Evolutionary conservation across 2,113 vertebrate genomes (phyloP).

Genomic region (Sylvietta virens): DNA sequence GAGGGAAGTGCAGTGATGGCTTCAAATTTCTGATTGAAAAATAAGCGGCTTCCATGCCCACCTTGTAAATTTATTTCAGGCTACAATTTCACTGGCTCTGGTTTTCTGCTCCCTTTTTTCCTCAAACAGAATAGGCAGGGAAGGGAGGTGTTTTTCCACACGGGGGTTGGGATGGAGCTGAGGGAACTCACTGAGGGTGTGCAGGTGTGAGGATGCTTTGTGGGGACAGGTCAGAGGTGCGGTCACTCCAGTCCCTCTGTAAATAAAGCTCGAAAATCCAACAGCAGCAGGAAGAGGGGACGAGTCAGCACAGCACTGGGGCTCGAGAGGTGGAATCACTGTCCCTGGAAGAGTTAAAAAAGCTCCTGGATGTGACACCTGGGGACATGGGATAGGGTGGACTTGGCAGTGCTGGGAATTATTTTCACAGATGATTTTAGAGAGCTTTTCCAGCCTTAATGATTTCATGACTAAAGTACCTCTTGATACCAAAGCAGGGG

Average conservation of each 20-base stretch:
- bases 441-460: background rate
- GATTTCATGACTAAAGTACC: background rate
- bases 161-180: background rate
- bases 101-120: background rate
- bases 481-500: background rate
- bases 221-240: background rate
- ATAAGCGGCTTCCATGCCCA: background rate
- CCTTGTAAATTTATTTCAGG: background rate
- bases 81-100: background rate
- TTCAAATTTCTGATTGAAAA: slow-evolving; percentile 18
- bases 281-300: background rate
- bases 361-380: background rate
- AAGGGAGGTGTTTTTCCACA: background rate
- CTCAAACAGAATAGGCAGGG: background rate
- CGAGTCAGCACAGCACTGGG: background rate
- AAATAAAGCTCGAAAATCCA: background rate
- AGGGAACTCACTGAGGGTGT: background rate
- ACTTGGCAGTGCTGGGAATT: background rate
- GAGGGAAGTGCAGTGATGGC: background rate
- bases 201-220: background rate
- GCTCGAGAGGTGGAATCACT: background rate
- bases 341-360: background rate
- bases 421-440: background rate
- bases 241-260: background rate
- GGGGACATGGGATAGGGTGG: background rate